Evolutionary conservation across 2,888 invertebrate species (phyloP).

Genomic region (Epirrhoe alternata): DNA sequence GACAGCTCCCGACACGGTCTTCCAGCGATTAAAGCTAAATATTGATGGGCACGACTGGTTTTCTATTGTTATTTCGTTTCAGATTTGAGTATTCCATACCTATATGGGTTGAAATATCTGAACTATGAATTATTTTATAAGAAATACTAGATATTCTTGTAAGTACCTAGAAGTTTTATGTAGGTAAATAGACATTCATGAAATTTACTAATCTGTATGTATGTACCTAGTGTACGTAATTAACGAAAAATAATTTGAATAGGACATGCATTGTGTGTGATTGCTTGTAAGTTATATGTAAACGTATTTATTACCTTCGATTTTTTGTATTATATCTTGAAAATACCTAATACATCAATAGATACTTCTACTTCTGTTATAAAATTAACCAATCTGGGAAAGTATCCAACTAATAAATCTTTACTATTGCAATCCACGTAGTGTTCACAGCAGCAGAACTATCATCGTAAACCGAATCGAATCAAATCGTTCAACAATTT

Average conservation of each 20-base stretch:
- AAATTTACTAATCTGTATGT: too few relatives aligned
- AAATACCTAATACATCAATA: neutral
- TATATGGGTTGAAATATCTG: neutral
- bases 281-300: too few relatives aligned
- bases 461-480: slow-evolving; percentile 24
- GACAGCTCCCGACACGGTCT: slow-evolving; percentile 44
- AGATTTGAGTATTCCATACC: neutral
- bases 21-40: slow-evolving; percentile 42
- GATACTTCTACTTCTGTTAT: neutral
- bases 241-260: too few relatives aligned
- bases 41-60: slow-evolving; percentile 11
- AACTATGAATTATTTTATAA: too few relatives aligned
- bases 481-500: slow-evolving; percentile 31
- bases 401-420: neutral
- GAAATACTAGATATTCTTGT: too few relatives aligned
- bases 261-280: too few relatives aligned
- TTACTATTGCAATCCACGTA: neutral
- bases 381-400: neutral
- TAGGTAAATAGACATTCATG: too few relatives aligned
- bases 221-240: too few relatives aligned
- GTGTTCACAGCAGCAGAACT: neutral
- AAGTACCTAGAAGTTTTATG: too few relatives aligned
- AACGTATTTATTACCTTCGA: too few relatives aligned
- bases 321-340: neutral
- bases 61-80: neutral